Conservation (phyloP, 2,888 invertebrate species). For the Hesperia comma region DNA sequence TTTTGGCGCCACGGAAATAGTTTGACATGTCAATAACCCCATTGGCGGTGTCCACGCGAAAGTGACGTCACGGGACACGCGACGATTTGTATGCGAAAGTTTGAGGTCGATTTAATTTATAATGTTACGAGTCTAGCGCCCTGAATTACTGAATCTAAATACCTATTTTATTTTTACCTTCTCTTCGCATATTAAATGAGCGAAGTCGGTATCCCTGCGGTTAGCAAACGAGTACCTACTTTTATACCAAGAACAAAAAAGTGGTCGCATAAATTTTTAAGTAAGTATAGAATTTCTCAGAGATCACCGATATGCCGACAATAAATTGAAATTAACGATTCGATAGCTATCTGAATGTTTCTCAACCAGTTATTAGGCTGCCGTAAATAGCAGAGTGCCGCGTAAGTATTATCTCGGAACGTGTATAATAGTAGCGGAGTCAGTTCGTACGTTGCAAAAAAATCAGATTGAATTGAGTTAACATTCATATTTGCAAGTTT, state of each 20-base stretch:
- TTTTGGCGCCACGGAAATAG: conserved; percentile 81
- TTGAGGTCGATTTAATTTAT: conserved; percentile 80
- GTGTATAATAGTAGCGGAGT: conserved; percentile 10
- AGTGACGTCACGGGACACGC: conserved; percentile 74
- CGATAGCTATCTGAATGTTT: conserved; percentile 32
- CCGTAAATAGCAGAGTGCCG: conserved; percentile 50
- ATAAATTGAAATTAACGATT: conserved; percentile 29
- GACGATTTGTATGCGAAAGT: conserved; percentile 64
- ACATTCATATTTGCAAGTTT: not conserved
- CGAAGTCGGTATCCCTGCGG: conserved; percentile 16
- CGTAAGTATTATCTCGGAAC: conserved; percentile 13
- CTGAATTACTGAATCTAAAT: conserved; percentile 61
- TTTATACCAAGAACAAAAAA: conserved; percentile 20
- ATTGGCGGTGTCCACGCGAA: conserved; percentile 73
- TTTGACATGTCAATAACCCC: conserved; percentile 82
- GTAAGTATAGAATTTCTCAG: conserved; percentile 3
- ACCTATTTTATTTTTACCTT: conserved; percentile 59
- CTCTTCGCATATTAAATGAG: conserved; percentile 41
- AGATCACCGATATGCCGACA: conserved; percentile 19
- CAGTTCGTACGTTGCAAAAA: conserved; percentile 7
- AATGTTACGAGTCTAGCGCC: conserved; percentile 62
- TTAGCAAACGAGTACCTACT: not conserved
- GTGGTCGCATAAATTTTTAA: conserved; percentile 7
- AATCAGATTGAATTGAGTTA: not conserved
- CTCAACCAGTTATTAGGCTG: conserved; percentile 52